These are phyloP conservation scores for Xenopus tropicalis DNA, from an alignment of 2,113 vertebrate species.

Conservation along the genomic window UCB_Xtro_10.0 CM004444.2:35382501-35383000, in stretches of 20 bases:
- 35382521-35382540: background rate
- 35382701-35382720: conserved; percentile 42
- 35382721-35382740: conserved; percentile 44
- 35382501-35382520: background rate
- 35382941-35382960: no score
- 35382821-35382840: conserved; percentile 29
- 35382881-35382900: background rate
- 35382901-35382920: background rate
- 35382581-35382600: conserved; percentile 26
- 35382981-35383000: no score
- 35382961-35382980: no score
- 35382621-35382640: conserved; percentile 36
- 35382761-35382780: conserved; percentile 44
- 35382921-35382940: no score
- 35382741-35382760: conserved; percentile 41
- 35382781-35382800: conserved; percentile 32
- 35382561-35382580: background rate
- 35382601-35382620: conserved; percentile 39
- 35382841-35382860: conserved; percentile 19
- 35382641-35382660: conserved; percentile 44
- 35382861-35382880: background rate
- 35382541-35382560: background rate
- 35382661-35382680: conserved; percentile 41
- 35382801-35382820: conserved; percentile 30
- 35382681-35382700: conserved; percentile 46